Evolutionary conservation across 2,888 invertebrate species (phyloP), one percentile per base, ranked within the genome.

Genomic region (Anticlea derivata): DNA sequence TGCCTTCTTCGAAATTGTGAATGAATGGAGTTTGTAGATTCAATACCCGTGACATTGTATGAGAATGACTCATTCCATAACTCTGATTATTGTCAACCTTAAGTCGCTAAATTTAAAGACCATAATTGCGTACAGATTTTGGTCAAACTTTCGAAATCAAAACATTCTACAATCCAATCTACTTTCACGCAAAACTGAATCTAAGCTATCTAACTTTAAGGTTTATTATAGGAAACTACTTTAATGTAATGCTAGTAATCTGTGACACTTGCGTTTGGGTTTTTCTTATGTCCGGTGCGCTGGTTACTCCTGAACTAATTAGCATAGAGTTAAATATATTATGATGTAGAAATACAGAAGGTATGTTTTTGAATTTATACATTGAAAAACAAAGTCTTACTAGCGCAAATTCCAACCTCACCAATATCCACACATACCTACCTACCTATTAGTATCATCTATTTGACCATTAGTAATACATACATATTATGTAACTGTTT

Each of bases 241-340:
- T n/a, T 2, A 12, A 6, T 5, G n/a, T 49, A 22, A 22, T 30
- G 4, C n/a, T 10, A 10, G 5, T 50, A 31, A 31, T 43, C 43
- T 30, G 13, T 38, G 43, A n/a, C 29, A 33, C 12, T 13, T 47
- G 37, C 59, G 46, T 51, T 23, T 47, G 50, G 55, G 59, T 51
- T 59, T 59, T 56, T 49, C 29, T 12, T 4, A 7, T 4, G 35
- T 6, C 4, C 11, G 5, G 12, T 37, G 24, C 12, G 0, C 7
- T 34, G 6, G 4, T 31, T 40, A 30, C 12, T 20, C 8, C 7
- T 11, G 0, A 12, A 7, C 24, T 37, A 11, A 8, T 24, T 12
- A 12, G 12, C 11, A 24, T 35, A 1, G 20, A 3, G 17, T 3
- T 17, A 17, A 17, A 17, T 17, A 17, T 17, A 17, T 17, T 3